Base-by-base conservation (phyloP, 2,113 vertebrate species). In the Callopanchax toddi region DNA sequence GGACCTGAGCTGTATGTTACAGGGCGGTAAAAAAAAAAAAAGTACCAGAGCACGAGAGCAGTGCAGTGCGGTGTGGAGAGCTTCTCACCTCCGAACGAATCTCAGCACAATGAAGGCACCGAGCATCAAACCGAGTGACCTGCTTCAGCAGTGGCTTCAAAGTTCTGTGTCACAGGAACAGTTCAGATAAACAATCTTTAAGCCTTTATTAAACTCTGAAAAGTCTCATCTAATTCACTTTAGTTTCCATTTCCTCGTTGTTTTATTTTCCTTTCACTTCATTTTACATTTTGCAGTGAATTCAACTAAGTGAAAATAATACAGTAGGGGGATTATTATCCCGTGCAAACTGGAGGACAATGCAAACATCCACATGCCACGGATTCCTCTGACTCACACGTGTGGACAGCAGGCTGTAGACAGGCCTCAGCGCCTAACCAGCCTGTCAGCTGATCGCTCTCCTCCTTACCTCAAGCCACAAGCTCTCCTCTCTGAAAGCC, bases 381-480 rank as follows among this genome's bases (percentile, higher is more conserved):
- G 73, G 83, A 90, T 91, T 89, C 87, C 82, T 77, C 60, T 60
- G 60, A 52, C 60, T 74, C 71, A 79, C 64, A 82, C 68, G 72
- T 78, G 78, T 42, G 78, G 56, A 74, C 52, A 69, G 61, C 71
- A 73, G 61, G 81, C 79, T 74, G 81, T 71, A 48, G n/a, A n/a
- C 62, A 68, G 74, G 46, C 70, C 48, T 67, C 64, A 53, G 70
- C 43, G 52, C 64, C 32, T 57, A 68, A 71, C 37, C 29, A 37
- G 44, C 66, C 70, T 65, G 74, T 86, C 89, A 90, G 88, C 86
- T 89, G 88, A 87, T 79, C 61, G 76, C 46, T 62, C 68, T 61
- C 61, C 72, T 59, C 55, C 57, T 76, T 60, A 55, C 79, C 77
- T 69, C 11, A 29, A 66, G 69, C 77, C 49, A 57, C 9, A 10